These are phyloP conservation scores for Cephalotes varians DNA, from an alignment of 2,888 invertebrate species.

Conservation along the genomic window DNA sequence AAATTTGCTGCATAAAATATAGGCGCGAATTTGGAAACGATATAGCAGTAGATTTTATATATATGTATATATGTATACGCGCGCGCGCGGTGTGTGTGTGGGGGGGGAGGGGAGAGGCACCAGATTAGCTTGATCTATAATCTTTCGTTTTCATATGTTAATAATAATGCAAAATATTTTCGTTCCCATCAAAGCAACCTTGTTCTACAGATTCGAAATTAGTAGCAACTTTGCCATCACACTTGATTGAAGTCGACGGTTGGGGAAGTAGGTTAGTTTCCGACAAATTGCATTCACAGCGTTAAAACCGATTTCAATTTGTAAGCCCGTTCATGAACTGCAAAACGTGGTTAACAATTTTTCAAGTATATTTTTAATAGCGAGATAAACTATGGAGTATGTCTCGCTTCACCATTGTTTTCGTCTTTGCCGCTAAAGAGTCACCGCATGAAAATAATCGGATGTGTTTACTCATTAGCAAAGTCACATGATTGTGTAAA, in stretches of 20 bases:
- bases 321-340: conserved; percentile 19
- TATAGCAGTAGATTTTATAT: no score
- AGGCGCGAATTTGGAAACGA: background rate
- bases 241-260: conserved; percentile 39
- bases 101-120: no score
- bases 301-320: conserved; percentile 44
- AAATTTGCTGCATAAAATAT: background rate
- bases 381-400: background rate
- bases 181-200: background rate
- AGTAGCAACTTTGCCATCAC: conserved; percentile 28
- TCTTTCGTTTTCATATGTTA: background rate
- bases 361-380: conserved; percentile 18
- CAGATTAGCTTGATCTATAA: background rate
- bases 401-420: background rate
- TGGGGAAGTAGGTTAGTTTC: conserved; percentile 41
- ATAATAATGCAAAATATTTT: conserved; percentile 25
- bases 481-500: conserved; percentile 5
- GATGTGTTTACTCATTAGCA: background rate
- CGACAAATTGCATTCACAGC: conserved; percentile 24
- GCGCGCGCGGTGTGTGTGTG: no score
- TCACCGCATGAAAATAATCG: background rate
- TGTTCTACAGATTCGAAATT: conserved; percentile 10
- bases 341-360: conserved; percentile 37
- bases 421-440: background rate
- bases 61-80: no score